Conservation (phyloP, 2,113 vertebrate species). For the Illadopsis cleaveri region DNA sequence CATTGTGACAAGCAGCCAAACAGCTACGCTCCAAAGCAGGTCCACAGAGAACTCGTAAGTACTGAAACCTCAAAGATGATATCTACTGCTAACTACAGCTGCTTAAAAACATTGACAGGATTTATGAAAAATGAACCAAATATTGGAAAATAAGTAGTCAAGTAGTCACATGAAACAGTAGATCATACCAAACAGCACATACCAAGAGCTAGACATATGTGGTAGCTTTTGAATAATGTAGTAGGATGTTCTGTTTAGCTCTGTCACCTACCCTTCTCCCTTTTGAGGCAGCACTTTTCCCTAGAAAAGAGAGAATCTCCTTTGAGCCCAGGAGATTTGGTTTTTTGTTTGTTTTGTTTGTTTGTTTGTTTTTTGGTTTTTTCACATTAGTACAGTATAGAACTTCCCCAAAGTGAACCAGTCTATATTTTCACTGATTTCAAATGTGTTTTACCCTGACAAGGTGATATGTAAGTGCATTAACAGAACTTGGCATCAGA, state of each 20-base stretch:
- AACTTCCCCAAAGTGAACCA: neutral
- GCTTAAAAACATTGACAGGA: neutral
- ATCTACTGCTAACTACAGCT: neutral
- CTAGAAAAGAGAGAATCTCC: neutral
- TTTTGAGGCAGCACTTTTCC: neutral
- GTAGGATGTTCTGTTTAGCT: neutral
- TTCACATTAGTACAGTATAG: neutral
- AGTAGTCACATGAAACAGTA: neutral
- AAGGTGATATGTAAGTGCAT: accelerated
- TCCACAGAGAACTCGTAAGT: neutral
- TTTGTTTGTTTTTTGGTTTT: too few species aligned
- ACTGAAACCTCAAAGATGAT: neutral
- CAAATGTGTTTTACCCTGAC: neutral
- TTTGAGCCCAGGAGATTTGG: neutral
- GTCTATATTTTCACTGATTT: neutral
- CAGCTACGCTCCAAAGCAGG: neutral
- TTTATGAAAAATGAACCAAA: neutral
- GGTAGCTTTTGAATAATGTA: neutral
- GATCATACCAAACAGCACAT: neutral
- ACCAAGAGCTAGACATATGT: neutral
- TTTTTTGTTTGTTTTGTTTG: too few species aligned
- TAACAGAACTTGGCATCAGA: neutral
- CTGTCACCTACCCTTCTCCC: neutral
- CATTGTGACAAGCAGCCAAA: neutral
- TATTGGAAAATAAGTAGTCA: neutral